Evolutionary conservation across 2,113 vertebrate species (phyloP).

Genomic region (Triplophysa rosa): DNA sequence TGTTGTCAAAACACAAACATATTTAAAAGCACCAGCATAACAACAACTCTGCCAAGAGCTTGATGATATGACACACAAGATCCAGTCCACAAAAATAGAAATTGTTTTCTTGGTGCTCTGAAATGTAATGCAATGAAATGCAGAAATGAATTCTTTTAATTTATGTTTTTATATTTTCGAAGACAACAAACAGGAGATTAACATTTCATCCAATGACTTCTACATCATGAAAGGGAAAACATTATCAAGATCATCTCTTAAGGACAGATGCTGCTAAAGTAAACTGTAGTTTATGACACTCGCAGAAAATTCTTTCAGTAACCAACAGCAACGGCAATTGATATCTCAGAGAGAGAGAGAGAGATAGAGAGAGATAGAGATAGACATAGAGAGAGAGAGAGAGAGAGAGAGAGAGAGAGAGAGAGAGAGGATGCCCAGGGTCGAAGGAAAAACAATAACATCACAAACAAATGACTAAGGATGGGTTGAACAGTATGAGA

Average conservation of each 20-base stretch:
- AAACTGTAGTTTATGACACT: too few species aligned
- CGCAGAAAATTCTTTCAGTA: conserved; percentile 54
- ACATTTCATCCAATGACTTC: not conserved
- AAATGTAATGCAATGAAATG: not conserved
- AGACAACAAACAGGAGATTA: not conserved
- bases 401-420: too few species aligned
- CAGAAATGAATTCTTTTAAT: not conserved
- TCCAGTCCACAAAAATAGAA: conserved; percentile 5
- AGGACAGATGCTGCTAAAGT: not conserved
- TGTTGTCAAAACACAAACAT: conserved; percentile 20
- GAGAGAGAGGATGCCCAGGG: not conserved
- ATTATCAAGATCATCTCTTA: not conserved
- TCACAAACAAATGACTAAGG: not conserved
- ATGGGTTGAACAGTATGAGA: not conserved
- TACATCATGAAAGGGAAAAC: not conserved
- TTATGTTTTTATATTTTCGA: too few species aligned
- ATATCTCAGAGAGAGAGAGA: not conserved
- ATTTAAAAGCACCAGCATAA: not conserved
- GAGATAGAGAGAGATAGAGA: not conserved
- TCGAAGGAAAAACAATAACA: not conserved
- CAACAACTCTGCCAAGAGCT: conserved; percentile 1
- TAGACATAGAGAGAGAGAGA: too few species aligned
- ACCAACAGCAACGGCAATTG: conserved; percentile 65
- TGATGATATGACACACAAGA: conserved; percentile 14
- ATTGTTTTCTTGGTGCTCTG: not conserved